Evolutionary conservation across 2,797 vertebrate genomes (phyloP).

Genomic region (Monodelphis domestica): DNA sequence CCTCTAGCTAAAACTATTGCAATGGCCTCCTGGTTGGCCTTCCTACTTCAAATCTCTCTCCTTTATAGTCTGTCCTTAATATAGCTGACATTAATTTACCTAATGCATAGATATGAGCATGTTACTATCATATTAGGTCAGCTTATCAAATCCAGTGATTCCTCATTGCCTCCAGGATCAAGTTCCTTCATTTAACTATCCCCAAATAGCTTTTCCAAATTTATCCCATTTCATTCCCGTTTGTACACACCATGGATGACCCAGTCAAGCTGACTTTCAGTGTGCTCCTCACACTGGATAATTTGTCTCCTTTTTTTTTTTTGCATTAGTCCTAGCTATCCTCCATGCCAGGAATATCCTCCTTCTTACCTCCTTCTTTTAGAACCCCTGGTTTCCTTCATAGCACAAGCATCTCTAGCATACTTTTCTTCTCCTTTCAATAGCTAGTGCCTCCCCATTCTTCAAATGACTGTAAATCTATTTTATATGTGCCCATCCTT

Average conservation of each 20-base stretch:
- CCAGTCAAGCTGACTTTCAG: background rate
- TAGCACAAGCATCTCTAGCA: background rate
- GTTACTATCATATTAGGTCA: background rate
- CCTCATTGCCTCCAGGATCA: background rate
- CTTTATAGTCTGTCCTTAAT: background rate
- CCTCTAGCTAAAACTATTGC: background rate
- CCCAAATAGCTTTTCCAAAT: background rate
- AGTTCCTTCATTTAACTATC: background rate
- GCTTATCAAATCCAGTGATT: background rate
- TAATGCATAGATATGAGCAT: background rate
- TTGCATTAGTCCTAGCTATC: background rate
- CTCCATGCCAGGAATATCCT: too few species aligned
- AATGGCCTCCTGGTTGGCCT: background rate
- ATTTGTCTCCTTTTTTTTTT: background rate
- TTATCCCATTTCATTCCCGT: background rate
- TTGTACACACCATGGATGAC: background rate
- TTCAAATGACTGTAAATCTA: background rate
- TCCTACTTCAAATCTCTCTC: background rate
- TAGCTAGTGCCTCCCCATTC: background rate
- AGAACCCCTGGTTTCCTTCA: background rate
- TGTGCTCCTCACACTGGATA: background rate
- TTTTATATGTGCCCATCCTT: background rate
- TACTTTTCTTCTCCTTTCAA: background rate
- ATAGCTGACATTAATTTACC: background rate
- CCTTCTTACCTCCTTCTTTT: background rate